Conservation (phyloP, 2,888 invertebrate genomes). For the Acleris sparsana region DNA sequence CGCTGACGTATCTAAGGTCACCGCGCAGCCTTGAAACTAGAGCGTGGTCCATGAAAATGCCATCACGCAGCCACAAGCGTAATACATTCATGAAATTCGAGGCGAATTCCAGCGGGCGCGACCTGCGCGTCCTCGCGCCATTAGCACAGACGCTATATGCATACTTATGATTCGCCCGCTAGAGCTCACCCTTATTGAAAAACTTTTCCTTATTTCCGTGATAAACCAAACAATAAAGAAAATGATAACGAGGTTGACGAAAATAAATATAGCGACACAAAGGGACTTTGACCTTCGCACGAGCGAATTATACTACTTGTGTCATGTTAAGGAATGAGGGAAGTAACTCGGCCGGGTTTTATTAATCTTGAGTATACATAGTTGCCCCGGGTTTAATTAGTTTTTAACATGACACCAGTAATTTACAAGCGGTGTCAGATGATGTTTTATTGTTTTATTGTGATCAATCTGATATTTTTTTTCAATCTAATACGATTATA, state of each 20-base stretch:
- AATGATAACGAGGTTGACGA: conserved; percentile 32
- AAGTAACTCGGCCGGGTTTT: no score
- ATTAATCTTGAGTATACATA: no score
- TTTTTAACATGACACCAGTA: no score
- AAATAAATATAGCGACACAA: conserved; percentile 32
- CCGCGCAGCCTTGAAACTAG: conserved; percentile 44
- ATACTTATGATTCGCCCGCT: conserved; percentile 52
- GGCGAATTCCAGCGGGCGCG: conserved; percentile 46
- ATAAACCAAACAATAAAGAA: conserved; percentile 40
- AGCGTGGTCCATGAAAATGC: conserved; percentile 53
- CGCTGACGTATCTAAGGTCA: conserved; percentile 40
- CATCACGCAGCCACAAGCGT: conserved; percentile 43
- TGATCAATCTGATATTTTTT: no score
- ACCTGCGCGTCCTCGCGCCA: conserved; percentile 47
- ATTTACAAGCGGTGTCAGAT: no score
- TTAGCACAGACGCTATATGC: conserved; percentile 52
- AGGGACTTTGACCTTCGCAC: conserved; percentile 27
- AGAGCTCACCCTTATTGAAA: conserved; percentile 51
- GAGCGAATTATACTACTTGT: conserved; percentile 11
- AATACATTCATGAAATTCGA: conserved; percentile 57
- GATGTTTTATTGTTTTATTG: no score
- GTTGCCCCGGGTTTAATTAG: no score
- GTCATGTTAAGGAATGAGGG: no score
- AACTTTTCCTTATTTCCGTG: conserved; percentile 49
- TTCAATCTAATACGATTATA: no score